These are phyloP conservation scores for Saturnia pavonia DNA, from an alignment of 2,888 invertebrate genomes.

Conservation along the genomic window DNA sequence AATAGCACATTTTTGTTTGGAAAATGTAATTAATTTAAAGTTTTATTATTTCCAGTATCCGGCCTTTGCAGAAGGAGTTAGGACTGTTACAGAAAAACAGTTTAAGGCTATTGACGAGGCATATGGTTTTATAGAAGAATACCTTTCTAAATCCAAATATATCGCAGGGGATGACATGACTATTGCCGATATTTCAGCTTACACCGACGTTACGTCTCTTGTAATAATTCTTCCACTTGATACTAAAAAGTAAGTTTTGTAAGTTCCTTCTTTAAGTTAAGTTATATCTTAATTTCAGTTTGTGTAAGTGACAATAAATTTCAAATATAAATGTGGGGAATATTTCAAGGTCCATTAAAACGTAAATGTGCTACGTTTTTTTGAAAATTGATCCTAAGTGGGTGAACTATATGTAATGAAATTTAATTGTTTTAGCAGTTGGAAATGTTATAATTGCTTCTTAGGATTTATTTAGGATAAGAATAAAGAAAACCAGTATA, in stretches of 20 bases:
- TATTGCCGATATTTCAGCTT: conserved; percentile 76
- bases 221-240: conserved; percentile 51
- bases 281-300: not conserved
- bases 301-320: too few species aligned
- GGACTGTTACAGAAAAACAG: conserved; percentile 52
- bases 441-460: too few species aligned
- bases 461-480: too few species aligned
- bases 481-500: too few species aligned
- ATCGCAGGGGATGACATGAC: conserved; percentile 76
- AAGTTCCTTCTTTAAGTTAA: too few species aligned
- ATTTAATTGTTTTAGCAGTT: not conserved
- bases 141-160: conserved; percentile 69
- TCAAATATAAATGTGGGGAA: too few species aligned
- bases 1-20: not conserved
- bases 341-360: not conserved
- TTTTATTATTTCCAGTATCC: conserved; percentile 45
- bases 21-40: not conserved
- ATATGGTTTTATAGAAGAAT: conserved; percentile 69
- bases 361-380: not conserved
- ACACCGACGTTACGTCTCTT: conserved; percentile 50
- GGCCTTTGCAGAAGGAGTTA: conserved; percentile 50
- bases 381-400: not conserved
- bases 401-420: not conserved
- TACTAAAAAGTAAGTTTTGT: conserved; percentile 40
- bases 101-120: conserved; percentile 62